Evolutionary conservation across 2,113 vertebrate species (phyloP), one percentile per base, ranked within the genome.

Genomic region (Australoheros scitulus): DNA sequence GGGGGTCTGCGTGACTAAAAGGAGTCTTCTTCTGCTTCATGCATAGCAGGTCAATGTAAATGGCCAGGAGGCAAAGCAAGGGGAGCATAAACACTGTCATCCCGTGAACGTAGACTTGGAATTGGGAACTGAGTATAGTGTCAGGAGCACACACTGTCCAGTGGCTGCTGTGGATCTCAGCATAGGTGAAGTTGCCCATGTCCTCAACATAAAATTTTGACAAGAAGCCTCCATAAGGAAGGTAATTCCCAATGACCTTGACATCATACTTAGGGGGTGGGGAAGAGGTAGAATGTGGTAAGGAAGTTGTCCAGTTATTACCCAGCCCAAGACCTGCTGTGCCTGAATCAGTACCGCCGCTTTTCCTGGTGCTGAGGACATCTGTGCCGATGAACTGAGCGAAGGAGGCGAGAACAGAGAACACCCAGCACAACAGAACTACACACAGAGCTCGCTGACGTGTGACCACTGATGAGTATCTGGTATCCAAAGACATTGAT

Each of bases 371-470:
- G 87, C 90, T 79, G 24, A 92, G 79, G 61, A 89, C 50, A 13
- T 95, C 92, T 43, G 92, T 92, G 81, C 93, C 87, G 22, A 97
- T 95, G 90, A 96, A 96, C 83, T 96, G 94, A 6, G 94, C 91
- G 18, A 96, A 96, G 50, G 96, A 95, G 2, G 93, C 91, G 26
- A 97, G 84, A 15, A 96, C 92, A 0, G 96, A 96, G 32, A 65
- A 84, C 72, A 96, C 50, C 95, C 96, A 96, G 93, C 95, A 95
- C 41, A 96, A 80, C 60, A 95, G 88, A 26, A 96, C 92, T 20
- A 76, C 80, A 57, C 86, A 90, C 22, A 95, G 78, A 59, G 93
- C 85, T 22, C 96, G 89, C 3, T 70, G 88, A 57, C 85, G 92
- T 18, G 93, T 96, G 63, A 96, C 91, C 63, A 94, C 57, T 1